Conservation (phyloP, 2,888 invertebrate species). For the Caenorhabditis sulstoni region DNA sequence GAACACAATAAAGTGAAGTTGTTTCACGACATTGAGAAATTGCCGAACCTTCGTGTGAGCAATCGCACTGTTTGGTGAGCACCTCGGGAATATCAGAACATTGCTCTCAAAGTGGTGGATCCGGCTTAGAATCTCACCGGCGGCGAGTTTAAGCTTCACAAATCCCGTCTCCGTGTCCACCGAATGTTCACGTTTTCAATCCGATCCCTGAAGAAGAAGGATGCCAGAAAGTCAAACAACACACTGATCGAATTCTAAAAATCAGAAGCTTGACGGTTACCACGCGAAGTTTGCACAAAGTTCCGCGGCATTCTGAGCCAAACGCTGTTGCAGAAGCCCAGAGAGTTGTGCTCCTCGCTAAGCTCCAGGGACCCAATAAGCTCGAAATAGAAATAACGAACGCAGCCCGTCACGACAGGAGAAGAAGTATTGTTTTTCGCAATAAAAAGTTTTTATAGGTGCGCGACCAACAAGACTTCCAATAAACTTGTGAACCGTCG, state of each 20-base stretch:
- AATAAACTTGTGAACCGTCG: constrained; percentile 58
- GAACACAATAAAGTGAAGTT: too few relatives aligned
- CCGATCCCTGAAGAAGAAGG: constrained; percentile 89
- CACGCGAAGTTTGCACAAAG: constrained; percentile 74
- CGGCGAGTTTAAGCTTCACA: too few relatives aligned
- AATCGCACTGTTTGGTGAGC: too few relatives aligned
- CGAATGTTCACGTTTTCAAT: constrained; percentile 84
- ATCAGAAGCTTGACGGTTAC: constrained; percentile 69
- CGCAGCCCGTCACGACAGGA: background rate
- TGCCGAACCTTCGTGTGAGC: too few relatives aligned
- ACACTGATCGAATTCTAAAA: constrained; percentile 60
- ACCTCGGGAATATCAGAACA: constrained; percentile 34
- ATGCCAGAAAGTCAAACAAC: constrained; percentile 52
- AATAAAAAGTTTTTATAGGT: constrained; percentile 16
- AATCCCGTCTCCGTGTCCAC: too few relatives aligned
- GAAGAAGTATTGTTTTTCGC: background rate
- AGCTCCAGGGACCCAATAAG: constrained; percentile 1
- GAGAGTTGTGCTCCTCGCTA: constrained; percentile 48
- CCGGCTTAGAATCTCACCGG: too few relatives aligned
- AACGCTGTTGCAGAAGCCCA: constrained; percentile 69
- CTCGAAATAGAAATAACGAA: background rate
- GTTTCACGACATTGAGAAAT: too few relatives aligned
- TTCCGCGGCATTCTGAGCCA: constrained; percentile 75
- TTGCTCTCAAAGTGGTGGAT: too few relatives aligned
- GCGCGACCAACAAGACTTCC: constrained; percentile 63